Conservation (phyloP, 2,888 invertebrate species). For the Apotomis turbidana region DNA sequence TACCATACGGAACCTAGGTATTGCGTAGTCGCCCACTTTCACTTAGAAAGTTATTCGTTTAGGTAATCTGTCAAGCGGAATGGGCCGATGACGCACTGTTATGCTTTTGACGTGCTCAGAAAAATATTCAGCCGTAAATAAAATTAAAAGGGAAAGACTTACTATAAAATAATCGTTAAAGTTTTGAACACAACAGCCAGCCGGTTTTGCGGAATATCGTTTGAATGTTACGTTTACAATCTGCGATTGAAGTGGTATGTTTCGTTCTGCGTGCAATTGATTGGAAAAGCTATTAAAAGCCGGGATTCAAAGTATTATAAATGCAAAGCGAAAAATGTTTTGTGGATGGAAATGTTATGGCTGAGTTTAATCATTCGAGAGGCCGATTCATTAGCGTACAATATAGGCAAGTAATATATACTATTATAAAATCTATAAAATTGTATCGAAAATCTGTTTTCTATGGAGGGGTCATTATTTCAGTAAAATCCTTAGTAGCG, state of each 20-base stretch:
- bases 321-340: conserved; percentile 1
- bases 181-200: conserved; percentile 1
- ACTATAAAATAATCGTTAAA: conserved; percentile 10
- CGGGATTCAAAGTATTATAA: conserved; percentile 14
- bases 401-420: background rate
- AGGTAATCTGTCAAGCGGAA: conserved; percentile 41
- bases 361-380: background rate
- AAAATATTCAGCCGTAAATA: conserved; percentile 7
- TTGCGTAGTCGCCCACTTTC: conserved; percentile 38
- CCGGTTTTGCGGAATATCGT: conserved; percentile 11
- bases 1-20: conserved; percentile 38
- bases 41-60: conserved; percentile 40
- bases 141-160: background rate
- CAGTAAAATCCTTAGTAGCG: too few species aligned
- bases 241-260: conserved; percentile 17
- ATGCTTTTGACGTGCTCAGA: conserved; percentile 2
- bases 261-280: conserved; percentile 8
- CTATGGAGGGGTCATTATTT: too few species aligned
- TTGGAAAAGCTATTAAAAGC: conserved; percentile 10
- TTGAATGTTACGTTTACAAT: conserved; percentile 12
- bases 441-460: too few species aligned
- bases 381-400: background rate
- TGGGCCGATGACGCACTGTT: conserved; percentile 22
- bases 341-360: conserved; percentile 4
- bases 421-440: too few species aligned